Evolutionary conservation across 2,888 invertebrate species (phyloP), one percentile per base, ranked within the genome.

Genomic region (Lepeophtheirus nordmannii): DNA sequence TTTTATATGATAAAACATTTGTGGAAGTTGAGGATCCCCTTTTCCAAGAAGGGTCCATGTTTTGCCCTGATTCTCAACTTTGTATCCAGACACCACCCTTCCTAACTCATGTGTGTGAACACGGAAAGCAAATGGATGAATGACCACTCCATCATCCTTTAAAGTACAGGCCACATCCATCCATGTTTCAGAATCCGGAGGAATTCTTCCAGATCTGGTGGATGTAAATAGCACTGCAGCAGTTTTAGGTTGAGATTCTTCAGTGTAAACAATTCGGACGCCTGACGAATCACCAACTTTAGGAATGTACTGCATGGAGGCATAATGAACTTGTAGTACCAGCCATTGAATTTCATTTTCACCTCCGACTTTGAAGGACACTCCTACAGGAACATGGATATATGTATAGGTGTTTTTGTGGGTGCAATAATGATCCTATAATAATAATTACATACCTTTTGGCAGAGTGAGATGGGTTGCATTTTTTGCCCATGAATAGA

Each of bases 81-180:
- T 81, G 76, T 88, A 93, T 0, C 92, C 93, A 0, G 87, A 80
- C 0, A 93, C 92, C 0, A 87, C 83, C 74, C 82, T 83, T 1
- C 91, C 90, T 67, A 94, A 81, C 23, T 83, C 80, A 73, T 98
- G 97, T 0, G 97, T 94, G 74, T 98, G 97, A 0, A 88, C 88
- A 69, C 97, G 82, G 78, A 88, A 97, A 0, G 93, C 94, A 77
- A 98, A 91, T 0, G 97, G 97, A 79, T 93, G 84, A 62, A 98
- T 82, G 8, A 82, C 82, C 74, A 91, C 89, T 74, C 91, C 88
- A 65, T 87, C 80, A 73, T 90, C 89, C 1, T 77, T 78, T 60
- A 92, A 82, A 67, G 79, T 78, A 76, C 97, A 98, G 0, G 89
- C 86, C 0, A 89, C 83, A 77, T 98, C 97, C 88, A 98, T 89